Conservation (phyloP, 2,888 invertebrate species). For the Zygothrica quintamaculata region DNA sequence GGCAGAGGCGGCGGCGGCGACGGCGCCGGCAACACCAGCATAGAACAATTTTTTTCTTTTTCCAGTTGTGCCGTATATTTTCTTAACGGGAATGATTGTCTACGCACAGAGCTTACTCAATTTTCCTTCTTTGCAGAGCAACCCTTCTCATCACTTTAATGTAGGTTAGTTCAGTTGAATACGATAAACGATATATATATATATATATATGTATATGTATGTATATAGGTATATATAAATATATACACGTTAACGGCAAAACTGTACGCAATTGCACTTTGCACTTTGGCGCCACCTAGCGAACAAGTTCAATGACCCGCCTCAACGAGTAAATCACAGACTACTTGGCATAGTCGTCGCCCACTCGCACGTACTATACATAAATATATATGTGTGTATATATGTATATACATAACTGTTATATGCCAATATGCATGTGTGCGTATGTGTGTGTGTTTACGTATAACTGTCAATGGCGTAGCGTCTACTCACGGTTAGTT, state of each 20-base stretch:
- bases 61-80: conserved; percentile 40
- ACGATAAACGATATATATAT: too few relatives aligned
- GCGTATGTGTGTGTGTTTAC: conserved; percentile 32
- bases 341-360: conserved; percentile 64
- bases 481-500: conserved; percentile 20
- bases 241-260: conserved; percentile 23
- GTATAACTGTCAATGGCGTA: conserved; percentile 74
- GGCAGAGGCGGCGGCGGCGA: conserved; percentile 2
- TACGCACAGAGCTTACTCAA: not conserved
- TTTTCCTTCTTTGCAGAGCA: not conserved
- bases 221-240: too few relatives aligned
- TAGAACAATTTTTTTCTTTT: too few relatives aligned
- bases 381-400: conserved; percentile 5
- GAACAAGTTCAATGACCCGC: conserved; percentile 73
- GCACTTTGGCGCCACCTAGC: conserved; percentile 73
- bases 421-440: conserved; percentile 4
- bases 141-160: conserved; percentile 55
- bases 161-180: conserved; percentile 69
- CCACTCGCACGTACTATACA: conserved; percentile 28
- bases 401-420: not conserved
- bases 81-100: conserved; percentile 15
- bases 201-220: too few relatives aligned
- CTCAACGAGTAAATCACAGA: conserved; percentile 75
- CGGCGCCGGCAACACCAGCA: not conserved
- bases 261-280: conserved; percentile 63